Conservation (phyloP, 2,888 invertebrate genomes). For the Phlogophora meticulosa region DNA sequence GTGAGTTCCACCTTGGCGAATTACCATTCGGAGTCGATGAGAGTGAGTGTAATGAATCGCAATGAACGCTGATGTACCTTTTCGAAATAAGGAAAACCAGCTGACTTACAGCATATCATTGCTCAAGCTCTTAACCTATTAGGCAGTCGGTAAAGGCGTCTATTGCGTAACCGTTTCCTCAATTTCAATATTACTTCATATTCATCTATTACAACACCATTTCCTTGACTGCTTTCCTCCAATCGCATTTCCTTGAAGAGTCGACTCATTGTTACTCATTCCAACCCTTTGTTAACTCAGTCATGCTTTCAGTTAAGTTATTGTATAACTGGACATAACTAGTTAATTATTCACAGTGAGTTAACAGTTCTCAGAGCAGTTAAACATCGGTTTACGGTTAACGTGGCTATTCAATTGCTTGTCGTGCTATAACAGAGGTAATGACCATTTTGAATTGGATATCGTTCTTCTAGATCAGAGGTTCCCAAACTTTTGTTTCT, state of each 20-base stretch:
- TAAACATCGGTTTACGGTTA: slow-evolving; percentile 65
- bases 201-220: slow-evolving; percentile 45
- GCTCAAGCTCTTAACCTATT: slow-evolving; percentile 16
- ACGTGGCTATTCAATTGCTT: slow-evolving; percentile 51
- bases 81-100: background rate
- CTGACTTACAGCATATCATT: background rate
- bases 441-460: slow-evolving; percentile 36
- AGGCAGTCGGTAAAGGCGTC: background rate
- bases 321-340: slow-evolving; percentile 65
- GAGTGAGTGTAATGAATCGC: too few relatives aligned
- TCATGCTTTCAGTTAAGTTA: slow-evolving; percentile 65
- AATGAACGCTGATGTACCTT: too few relatives aligned
- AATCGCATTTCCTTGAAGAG: slow-evolving; percentile 36
- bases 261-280: slow-evolving; percentile 44
- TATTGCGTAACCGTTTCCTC: slow-evolving; percentile 51
- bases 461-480: too few relatives aligned
- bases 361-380: slow-evolving; percentile 68
- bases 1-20: too few relatives aligned
- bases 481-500: too few relatives aligned
- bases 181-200: slow-evolving; percentile 41
- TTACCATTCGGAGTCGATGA: too few relatives aligned
- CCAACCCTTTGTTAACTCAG: slow-evolving; percentile 53
- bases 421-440: slow-evolving; percentile 22
- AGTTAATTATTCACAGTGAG: slow-evolving; percentile 69
- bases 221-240: slow-evolving; percentile 47